Conservation (phyloP, 2,113 vertebrate genomes). For the Oncorhynchus mykiss region DNA sequence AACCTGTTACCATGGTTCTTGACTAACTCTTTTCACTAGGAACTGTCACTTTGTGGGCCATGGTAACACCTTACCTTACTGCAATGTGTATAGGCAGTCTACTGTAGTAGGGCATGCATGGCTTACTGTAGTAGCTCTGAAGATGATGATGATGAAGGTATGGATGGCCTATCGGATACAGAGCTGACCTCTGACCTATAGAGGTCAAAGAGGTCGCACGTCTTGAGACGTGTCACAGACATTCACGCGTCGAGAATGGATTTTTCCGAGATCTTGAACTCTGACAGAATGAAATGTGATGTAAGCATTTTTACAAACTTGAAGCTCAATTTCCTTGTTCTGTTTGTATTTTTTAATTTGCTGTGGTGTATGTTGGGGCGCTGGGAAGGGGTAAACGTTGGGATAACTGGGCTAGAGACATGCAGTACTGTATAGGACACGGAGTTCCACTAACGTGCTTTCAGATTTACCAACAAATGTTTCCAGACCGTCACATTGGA, state of each 20-base stretch:
- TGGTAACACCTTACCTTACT: constrained; percentile 54
- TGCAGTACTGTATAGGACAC: constrained; percentile 39
- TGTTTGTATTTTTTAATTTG: constrained; percentile 38
- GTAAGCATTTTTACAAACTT: constrained; percentile 68
- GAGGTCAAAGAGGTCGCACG: constrained; percentile 34
- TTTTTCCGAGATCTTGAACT: constrained; percentile 43
- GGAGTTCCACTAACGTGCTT: neutral
- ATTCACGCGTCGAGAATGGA: constrained; percentile 54
- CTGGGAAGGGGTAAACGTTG: constrained; percentile 19
- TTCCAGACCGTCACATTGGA: neutral
- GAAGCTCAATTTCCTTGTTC: constrained; percentile 59
- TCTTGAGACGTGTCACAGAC: constrained; percentile 31
- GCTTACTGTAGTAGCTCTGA: constrained; percentile 54
- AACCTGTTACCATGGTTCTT: constrained; percentile 48
- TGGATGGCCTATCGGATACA: constrained; percentile 27
- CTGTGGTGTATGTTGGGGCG: constrained; percentile 51
- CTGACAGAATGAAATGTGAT: constrained; percentile 54
- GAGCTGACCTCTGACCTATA: constrained; percentile 26
- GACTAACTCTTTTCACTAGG: constrained; percentile 64
- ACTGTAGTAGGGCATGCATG: constrained; percentile 49
- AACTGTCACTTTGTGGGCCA: constrained; percentile 73
- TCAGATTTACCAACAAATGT: neutral
- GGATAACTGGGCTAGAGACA: constrained; percentile 40
- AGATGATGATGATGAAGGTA: constrained; percentile 39
- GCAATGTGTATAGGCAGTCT: constrained; percentile 33